phyloP scores from a whole-genome alignment of 2,888 invertebrate genomes.

The Heliothis peltigera region DNA sequence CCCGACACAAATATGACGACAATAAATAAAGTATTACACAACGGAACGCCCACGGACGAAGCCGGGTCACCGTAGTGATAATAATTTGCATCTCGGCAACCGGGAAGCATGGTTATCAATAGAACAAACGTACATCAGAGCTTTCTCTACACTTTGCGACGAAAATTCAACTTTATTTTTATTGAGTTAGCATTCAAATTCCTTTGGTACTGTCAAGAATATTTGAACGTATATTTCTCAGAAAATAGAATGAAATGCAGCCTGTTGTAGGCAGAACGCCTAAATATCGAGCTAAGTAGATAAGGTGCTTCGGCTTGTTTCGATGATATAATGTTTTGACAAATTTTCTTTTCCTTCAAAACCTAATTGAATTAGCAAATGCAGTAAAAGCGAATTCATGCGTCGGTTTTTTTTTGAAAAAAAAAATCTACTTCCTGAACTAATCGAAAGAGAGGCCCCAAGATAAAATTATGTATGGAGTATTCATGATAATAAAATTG shows the following conservation, averaged over 20 bases:
- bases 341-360: conserved; percentile 5
- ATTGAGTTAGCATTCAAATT: neutral
- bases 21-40: conserved; percentile 78
- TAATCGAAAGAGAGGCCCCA: no score
- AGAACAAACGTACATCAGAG: conserved; percentile 77
- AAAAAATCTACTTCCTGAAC: no score
- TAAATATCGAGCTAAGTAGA: conserved; percentile 53
- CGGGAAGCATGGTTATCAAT: conserved; percentile 85
- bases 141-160: conserved; percentile 73
- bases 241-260: conserved; percentile 55
- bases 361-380: no score
- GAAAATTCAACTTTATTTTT: neutral
- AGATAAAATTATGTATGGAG: no score
- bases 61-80: conserved; percentile 79
- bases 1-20: conserved; percentile 54
- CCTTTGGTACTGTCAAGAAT: neutral
- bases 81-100: conserved; percentile 82
- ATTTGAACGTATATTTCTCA: conserved; percentile 55
- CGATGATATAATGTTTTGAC: conserved; percentile 50
- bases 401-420: no score
- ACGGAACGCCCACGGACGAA: conserved; percentile 76
- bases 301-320: conserved; percentile 34
- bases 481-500: no score
- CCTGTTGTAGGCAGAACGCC: conserved; percentile 43
- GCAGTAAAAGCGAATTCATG: no score